Base-by-base conservation (phyloP, 2,113 vertebrate genomes). In the Syngnathus floridae region DNA sequence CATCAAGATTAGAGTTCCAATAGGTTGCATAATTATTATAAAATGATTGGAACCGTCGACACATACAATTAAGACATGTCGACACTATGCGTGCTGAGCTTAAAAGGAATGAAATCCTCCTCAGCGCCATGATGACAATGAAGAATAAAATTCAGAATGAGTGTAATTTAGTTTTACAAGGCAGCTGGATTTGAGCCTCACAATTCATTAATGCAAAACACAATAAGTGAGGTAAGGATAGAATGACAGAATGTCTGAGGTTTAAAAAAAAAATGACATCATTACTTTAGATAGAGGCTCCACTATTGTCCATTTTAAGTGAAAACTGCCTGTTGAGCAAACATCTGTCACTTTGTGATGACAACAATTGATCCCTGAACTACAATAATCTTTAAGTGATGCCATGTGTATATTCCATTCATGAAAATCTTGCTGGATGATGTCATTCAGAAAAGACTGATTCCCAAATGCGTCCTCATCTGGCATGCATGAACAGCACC, bases 401-500 rank as follows among this genome's bases (percentile, higher is more conserved):
- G 17, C 46, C 16, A 19, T n/a, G 0, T 51, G 4, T 9, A 21
- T 9, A 21, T 51, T 51, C 48, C 17, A n/a, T 51, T 51, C 48
- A n/a, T 21, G 48, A 51, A 51, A 21, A 21, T 51, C 48, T 51
- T 51, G 48, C 3, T 51, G 8, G 17, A 51, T 51, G 7, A 21
- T 51, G 21, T 59, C 57, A 59, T 35, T 36, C 36, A 65, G 62
- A 82, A 65, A 76, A 48, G 63, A 40, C 69, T 71, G 78, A 70
- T 49, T 49, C 36, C 66, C n/a, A 13, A 38, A 64, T 74, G 65
- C 72, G 68, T 78, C 54, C 45, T 82, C 81, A 81, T 87, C 82
- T 87, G 85, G 76, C 71, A 83, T 74, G 80, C 80, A 82, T 82
- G 81, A 85, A 77, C 41, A 73, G 64, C 77, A 79, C 78, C 0